These are phyloP conservation scores for Ichneumon xanthorius DNA, from an alignment of 2,888 invertebrate species.

Conservation along the genomic window DNA sequence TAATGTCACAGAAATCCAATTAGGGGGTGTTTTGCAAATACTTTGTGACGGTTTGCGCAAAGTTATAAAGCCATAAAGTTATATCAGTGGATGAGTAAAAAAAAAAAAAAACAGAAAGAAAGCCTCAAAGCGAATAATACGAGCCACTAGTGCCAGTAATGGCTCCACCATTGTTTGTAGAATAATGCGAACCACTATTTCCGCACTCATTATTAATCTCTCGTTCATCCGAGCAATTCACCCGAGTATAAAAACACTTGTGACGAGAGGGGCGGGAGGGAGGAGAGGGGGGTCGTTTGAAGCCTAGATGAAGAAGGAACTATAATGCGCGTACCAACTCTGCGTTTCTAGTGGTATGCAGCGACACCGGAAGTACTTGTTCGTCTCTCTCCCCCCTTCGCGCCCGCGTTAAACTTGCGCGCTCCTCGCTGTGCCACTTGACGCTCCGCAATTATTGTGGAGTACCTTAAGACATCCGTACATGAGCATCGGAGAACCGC, in stretches of 20 bases:
- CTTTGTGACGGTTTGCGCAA: neutral
- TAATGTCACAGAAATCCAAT: neutral
- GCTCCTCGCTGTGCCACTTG: slow-evolving; percentile 47
- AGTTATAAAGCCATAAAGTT: neutral
- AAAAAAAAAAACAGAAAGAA: neutral
- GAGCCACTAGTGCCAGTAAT: neutral
- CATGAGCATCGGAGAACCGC: slow-evolving; percentile 36
- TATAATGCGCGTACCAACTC: slow-evolving; percentile 23
- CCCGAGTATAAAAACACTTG: slow-evolving; percentile 3
- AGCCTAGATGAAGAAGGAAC: neutral
- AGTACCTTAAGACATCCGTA: slow-evolving; percentile 52
- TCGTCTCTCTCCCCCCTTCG: neutral
- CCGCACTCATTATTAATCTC: neutral
- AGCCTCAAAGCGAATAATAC: neutral
- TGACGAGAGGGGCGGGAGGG: neutral
- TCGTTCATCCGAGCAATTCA: neutral
- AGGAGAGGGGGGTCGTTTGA: neutral
- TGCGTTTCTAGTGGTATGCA: slow-evolving; percentile 5
- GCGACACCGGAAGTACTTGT: slow-evolving; percentile 30
- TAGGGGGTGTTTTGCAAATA: neutral
- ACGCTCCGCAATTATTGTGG: slow-evolving; percentile 55
- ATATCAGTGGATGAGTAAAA: neutral
- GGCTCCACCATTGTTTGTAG: neutral
- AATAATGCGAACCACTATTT: neutral
- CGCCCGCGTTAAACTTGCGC: neutral